Conservation (phyloP, 2,797 vertebrate genomes). For the Girardinus metallicus region DNA sequence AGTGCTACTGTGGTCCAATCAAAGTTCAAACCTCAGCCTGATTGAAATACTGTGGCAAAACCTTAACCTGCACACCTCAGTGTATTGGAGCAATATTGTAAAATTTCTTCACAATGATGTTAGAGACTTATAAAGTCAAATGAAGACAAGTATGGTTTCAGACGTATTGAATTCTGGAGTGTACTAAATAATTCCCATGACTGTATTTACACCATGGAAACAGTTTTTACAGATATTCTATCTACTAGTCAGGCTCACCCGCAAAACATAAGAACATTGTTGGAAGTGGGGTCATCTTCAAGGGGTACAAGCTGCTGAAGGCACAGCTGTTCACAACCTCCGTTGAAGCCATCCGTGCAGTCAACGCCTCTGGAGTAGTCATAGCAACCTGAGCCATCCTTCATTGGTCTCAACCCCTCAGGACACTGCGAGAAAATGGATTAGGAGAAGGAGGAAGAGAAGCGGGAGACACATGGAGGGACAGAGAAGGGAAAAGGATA, state of each 20-base stretch:
- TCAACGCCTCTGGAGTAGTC: slow-evolving; percentile 96
- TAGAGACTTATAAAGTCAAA: neutral
- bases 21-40: neutral
- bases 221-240: neutral
- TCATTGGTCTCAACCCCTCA: slow-evolving; percentile 94
- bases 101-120: neutral
- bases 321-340: slow-evolving; percentile 97
- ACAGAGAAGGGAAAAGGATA: slow-evolving; percentile 41
- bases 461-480: slow-evolving; percentile 26
- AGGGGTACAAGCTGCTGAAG: slow-evolving; percentile 94
- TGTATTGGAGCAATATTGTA: neutral
- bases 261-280: slow-evolving; percentile 98
- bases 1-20: neutral
- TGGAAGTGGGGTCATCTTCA: slow-evolving; percentile 89
- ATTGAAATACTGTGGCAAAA: neutral
- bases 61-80: neutral
- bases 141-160: neutral
- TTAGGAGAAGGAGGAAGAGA: slow-evolving; percentile 23
- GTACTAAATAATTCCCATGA: neutral
- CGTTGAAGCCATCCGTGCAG: slow-evolving; percentile 97
- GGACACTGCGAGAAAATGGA: slow-evolving; percentile 86
- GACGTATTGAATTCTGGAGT: neutral
- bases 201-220: neutral
- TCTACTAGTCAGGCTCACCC: slow-evolving; percentile 84
- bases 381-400: slow-evolving; percentile 96